Conservation (phyloP, 2,888 invertebrate genomes). For the Tetragnatha montana region DNA sequence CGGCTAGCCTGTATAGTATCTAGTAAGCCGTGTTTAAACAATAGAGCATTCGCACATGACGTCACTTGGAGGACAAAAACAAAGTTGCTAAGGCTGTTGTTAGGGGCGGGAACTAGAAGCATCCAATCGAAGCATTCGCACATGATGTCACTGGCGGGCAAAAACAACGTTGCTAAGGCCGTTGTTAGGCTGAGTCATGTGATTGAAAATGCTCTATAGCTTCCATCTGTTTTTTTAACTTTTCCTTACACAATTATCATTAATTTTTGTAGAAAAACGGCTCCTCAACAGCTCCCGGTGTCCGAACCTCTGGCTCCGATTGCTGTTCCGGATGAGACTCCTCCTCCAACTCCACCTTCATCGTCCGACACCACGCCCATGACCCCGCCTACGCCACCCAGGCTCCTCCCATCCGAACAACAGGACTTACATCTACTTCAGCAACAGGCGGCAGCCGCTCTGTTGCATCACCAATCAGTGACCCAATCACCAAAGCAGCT, state of each 20-base stretch:
- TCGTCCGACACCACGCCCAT: slow-evolving; percentile 39
- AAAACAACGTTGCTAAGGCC: too few relatives aligned
- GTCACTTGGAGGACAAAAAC: too few relatives aligned
- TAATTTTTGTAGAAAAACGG: slow-evolving; percentile 51
- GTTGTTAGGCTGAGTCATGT: too few relatives aligned
- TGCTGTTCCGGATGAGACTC: slow-evolving; percentile 58
- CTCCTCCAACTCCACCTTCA: slow-evolving; percentile 54
- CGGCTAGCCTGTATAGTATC: too few relatives aligned
- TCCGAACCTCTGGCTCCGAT: slow-evolving; percentile 53
- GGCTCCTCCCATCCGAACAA: slow-evolving; percentile 48
- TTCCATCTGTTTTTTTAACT: too few relatives aligned
- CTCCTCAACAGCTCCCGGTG: slow-evolving; percentile 65
- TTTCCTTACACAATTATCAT: neutral
- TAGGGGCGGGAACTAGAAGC: too few relatives aligned
- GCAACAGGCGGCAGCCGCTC: slow-evolving; percentile 50
- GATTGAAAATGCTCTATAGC: too few relatives aligned
- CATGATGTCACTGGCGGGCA: too few relatives aligned
- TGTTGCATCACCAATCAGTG: slow-evolving; percentile 30
- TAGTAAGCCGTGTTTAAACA: too few relatives aligned
- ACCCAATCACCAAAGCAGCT: slow-evolving; percentile 33
- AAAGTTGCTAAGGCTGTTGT: too few relatives aligned
- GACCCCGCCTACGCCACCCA: slow-evolving; percentile 58
- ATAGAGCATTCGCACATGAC: too few relatives aligned
- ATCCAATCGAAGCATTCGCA: too few relatives aligned
- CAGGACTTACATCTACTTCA: slow-evolving; percentile 50